Evolutionary conservation across 2,888 invertebrate genomes (phyloP).

Genomic region (Diarsia rubi): DNA sequence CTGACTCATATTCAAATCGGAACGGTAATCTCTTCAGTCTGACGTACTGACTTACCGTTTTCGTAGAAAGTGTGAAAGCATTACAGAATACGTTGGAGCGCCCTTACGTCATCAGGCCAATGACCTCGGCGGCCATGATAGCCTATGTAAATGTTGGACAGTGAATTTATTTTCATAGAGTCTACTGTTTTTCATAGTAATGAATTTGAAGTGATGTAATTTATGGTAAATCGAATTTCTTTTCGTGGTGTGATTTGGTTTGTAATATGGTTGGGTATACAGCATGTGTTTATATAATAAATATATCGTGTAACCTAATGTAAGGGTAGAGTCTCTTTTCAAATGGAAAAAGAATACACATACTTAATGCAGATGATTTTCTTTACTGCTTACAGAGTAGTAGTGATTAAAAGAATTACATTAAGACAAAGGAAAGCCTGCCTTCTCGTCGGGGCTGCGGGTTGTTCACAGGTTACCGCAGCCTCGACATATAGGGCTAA

Average conservation of each 20-base stretch:
- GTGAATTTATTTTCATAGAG: constrained; percentile 61
- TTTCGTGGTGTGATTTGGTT: constrained; percentile 13
- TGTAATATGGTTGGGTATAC: neutral
- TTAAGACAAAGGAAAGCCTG: too few species aligned
- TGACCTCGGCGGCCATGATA: constrained; percentile 67
- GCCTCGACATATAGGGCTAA: too few species aligned
- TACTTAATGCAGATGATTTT: too few species aligned
- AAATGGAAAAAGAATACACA: too few species aligned
- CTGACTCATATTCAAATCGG: constrained; percentile 44
- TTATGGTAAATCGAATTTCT: constrained; percentile 30
- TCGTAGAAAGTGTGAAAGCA: constrained; percentile 73
- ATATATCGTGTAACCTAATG: too few species aligned
- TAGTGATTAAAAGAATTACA: too few species aligned
- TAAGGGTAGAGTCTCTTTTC: neutral
- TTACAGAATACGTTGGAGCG: constrained; percentile 59
- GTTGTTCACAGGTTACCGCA: too few species aligned
- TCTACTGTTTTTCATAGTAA: constrained; percentile 31
- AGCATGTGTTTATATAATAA: neutral
- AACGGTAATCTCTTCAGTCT: constrained; percentile 39
- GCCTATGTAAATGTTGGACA: constrained; percentile 57
- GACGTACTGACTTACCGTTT: constrained; percentile 65
- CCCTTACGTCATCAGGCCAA: constrained; percentile 66
- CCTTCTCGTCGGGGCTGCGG: too few species aligned
- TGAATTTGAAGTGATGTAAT: constrained; percentile 33
- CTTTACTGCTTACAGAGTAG: too few species aligned